Conservation (phyloP, 1,140 invertebrate species). For the Lasioglossum albipes region DNA sequence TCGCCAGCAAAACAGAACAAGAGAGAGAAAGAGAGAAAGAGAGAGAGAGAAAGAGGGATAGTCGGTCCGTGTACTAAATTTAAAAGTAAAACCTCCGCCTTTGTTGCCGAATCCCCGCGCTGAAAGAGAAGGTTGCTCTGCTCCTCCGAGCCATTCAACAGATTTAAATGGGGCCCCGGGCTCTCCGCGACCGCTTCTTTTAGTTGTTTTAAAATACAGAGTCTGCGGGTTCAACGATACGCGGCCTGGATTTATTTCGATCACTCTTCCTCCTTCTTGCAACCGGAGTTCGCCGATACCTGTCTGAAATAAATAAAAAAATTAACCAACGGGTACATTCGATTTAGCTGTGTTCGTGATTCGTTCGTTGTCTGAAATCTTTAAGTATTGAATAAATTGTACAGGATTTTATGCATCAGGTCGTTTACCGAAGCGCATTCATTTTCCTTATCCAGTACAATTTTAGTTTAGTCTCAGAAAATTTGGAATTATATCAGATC, state of each 20-base stretch:
- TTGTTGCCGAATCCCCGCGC: constrained; percentile 73
- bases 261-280: background rate
- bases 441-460: no score
- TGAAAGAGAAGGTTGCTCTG: constrained; percentile 69
- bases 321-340: no score
- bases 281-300: no score
- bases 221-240: constrained; percentile 63
- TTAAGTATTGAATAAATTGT: no score
- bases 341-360: no score
- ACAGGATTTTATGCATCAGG: no score
- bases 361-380: no score
- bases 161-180: constrained; percentile 74
- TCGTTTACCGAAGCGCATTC: no score
- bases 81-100: constrained; percentile 74
- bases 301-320: no score
- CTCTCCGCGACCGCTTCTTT: constrained; percentile 49
- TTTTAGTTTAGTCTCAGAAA: no score
- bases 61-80: constrained; percentile 75
- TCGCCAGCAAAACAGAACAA: background rate
- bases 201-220: constrained; percentile 64
- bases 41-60: constrained; percentile 25
- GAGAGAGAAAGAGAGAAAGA: constrained; percentile 19
- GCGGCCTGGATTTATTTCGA: constrained; percentile 46
- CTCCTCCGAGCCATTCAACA: constrained; percentile 72
- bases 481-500: no score